Evolutionary conservation across 2,113 vertebrate species (phyloP), one percentile per base, ranked within the genome.

Genomic region (Thamnaconus septentrionalis): DNA sequence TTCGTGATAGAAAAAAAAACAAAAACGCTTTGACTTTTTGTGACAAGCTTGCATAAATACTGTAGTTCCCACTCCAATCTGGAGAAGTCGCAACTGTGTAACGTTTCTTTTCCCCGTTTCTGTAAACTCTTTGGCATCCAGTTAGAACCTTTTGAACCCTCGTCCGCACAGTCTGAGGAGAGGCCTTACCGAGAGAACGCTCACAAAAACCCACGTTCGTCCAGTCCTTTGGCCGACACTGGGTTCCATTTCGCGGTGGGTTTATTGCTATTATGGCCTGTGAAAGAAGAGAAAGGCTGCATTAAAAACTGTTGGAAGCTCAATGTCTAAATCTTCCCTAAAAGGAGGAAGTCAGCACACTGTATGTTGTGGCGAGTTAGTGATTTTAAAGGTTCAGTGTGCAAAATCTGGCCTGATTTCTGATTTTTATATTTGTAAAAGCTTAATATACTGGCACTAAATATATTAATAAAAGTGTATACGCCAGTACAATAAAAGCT

Each of bases 231-330:
- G 63, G 90, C 81, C 76, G 87, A 80, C 60, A 92, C 91, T 64
- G 86, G 89, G 83, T 93, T 91, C 92, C 92, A 93, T 87, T 92
- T 93, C 76, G 89, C 91, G 53, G 88, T 89, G 64, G 90, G 84
- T 82, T 92, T 93, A 91, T 88, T 90, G 87, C 83, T 91, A 81
- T 85, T 88, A 87, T 90, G 90, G 84, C 90, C 92, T 92, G 80
- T 60, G 74, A 63, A 72, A 60, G 73, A 64, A 81, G 57, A 69
- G 56, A 64, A 59, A 62, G 62, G 47, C 57, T 56, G 43, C 62
- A 5, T 63, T 64, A 73, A 12, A 56, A 52, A 41, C 63, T 45
- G 57, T 73, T 77, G 59, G 60, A 71, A 64, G 54, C 0, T 8
- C 0, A 3, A 61, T 75, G 18, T 31, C 18, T 31, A 2, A 31